Percentiles rank a stretch among this genome's conserved stretches.
Conservation (phyloP, 2,113 vertebrate species). For the Oncorhynchus gorbuscha region DNA sequence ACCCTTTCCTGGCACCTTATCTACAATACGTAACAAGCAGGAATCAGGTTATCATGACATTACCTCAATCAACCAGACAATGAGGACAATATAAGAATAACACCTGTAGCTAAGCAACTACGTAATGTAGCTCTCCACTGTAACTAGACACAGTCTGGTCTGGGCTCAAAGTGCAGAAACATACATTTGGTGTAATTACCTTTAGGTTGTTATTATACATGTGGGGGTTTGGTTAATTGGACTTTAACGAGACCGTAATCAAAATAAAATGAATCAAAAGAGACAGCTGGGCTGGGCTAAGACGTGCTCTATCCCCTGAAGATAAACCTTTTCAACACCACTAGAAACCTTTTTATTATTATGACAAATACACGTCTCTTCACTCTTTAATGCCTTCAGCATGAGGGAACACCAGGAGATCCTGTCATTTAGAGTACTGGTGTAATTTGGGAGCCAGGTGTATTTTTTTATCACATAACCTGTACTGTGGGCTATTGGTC, state of each 20-base stretch:
- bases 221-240: not conserved
- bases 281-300: not conserved
- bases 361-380: too few species aligned
- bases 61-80: conserved; percentile 38
- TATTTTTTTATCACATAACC: too few species aligned
- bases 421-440: too few species aligned
- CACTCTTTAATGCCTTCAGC: too few species aligned
- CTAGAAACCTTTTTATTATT: too few species aligned
- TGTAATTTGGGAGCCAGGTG: too few species aligned
- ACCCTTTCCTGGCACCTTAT: conserved; percentile 6
- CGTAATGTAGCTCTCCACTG: conserved; percentile 6
- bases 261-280: too few species aligned
- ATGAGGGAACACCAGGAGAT: too few species aligned
- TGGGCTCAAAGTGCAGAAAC: conserved; percentile 30
- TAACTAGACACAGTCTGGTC: conserved; percentile 1
- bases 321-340: not conserved
- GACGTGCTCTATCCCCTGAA: not conserved
- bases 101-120: not conserved
- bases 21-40: conserved; percentile 23
- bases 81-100: not conserved
- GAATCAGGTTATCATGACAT: conserved; percentile 31
- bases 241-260: too few species aligned
- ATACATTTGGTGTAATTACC: conserved; percentile 31
- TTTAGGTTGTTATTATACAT: not conserved
- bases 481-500: too few species aligned